Conservation (phyloP, 2,888 invertebrate genomes). For the Cataglyphis cursor region DNA sequence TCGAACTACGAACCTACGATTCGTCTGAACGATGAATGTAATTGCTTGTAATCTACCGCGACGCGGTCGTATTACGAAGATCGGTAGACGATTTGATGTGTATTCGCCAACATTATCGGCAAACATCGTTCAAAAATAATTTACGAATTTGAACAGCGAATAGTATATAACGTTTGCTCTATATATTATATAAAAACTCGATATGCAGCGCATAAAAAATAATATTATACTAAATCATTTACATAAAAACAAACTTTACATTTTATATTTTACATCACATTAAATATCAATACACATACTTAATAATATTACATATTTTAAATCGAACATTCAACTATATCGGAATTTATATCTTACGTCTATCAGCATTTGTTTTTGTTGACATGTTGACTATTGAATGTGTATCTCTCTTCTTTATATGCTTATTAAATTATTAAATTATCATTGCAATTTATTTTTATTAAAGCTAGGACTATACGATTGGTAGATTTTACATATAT, state of each 20-base stretch:
- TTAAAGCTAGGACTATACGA: background rate
- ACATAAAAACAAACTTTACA: background rate
- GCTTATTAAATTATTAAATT: background rate
- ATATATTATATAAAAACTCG: background rate
- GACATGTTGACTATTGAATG: background rate
- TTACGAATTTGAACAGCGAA: constrained; percentile 15
- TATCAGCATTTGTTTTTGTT: background rate
- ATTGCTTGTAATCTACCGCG: constrained; percentile 57
- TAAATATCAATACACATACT: background rate
- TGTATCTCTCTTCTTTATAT: background rate
- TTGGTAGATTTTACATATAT: background rate
- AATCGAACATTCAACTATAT: background rate
- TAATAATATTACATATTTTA: background rate
- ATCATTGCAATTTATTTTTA: background rate
- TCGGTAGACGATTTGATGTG: background rate
- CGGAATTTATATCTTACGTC: background rate
- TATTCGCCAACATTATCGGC: constrained; percentile 20
- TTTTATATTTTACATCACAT: background rate
- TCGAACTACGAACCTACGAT: constrained; percentile 65
- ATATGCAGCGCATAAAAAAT: background rate
- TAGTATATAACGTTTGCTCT: background rate
- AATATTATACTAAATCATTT: background rate
- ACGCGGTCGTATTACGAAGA: constrained; percentile 37
- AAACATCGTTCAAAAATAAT: constrained; percentile 41
- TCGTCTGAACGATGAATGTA: constrained; percentile 60